Conservation (phyloP, 1,140 invertebrate genomes). For the Tribolium madens region DNA sequence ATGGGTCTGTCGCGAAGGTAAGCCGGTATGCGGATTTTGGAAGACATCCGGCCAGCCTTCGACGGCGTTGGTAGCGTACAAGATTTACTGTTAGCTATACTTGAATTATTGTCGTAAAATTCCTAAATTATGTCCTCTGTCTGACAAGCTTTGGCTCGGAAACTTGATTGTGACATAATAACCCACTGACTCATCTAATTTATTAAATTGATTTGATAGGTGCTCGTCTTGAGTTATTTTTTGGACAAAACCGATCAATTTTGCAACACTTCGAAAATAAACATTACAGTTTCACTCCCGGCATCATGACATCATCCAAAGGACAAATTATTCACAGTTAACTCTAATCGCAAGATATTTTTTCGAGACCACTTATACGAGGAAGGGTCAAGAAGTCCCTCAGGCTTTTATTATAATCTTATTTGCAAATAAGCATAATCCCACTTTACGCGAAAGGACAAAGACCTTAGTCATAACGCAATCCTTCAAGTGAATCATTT, state of each 20-base stretch:
- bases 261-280: constrained; percentile 21
- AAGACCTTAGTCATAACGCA: background rate
- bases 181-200: constrained; percentile 45
- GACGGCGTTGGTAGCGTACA: constrained; percentile 24
- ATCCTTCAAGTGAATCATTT: background rate
- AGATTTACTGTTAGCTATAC: constrained; percentile 39
- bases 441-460: background rate
- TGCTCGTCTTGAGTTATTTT: background rate
- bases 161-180: constrained; percentile 28
- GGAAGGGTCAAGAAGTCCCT: background rate
- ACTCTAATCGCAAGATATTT: constrained; percentile 5
- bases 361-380: background rate
- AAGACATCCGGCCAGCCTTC: constrained; percentile 40
- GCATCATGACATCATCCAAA: constrained; percentile 10
- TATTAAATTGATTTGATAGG: background rate
- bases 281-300: constrained; percentile 15
- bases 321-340: constrained; percentile 1
- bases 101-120: constrained; percentile 23
- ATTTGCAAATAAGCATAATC: background rate
- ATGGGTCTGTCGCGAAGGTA: constrained; percentile 34
- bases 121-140: constrained; percentile 10
- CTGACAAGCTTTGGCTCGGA: background rate
- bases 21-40: constrained; percentile 40
- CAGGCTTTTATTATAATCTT: background rate
- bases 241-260: constrained; percentile 1